A percentile compares a stretch with the other conserved stretches of the same genome.
phyloP scores from a whole-genome alignment of 2,797 vertebrate species.

The Myotis planiceps region DNA sequence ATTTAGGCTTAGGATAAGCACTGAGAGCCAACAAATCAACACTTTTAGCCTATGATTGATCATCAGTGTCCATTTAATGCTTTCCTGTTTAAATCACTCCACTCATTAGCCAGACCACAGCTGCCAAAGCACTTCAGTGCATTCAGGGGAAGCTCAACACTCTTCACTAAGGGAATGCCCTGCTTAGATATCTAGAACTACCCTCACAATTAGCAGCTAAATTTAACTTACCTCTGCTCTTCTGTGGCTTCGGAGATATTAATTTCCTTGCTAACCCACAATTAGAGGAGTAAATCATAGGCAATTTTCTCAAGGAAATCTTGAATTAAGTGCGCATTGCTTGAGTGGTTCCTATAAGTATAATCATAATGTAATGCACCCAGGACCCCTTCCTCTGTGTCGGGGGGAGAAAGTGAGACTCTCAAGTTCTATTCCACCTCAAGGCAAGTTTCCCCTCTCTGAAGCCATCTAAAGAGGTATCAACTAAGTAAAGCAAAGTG shows the following conservation, averaged over 20 bases:
- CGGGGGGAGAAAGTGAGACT: background rate
- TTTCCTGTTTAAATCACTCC: conserved; percentile 59
- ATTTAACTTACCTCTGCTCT: conserved; percentile 56
- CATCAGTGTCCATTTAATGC: conserved; percentile 39
- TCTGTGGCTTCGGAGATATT: conserved; percentile 33
- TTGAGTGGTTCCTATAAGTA: conserved; percentile 69
- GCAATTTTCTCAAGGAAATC: conserved; percentile 79
- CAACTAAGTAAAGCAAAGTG: conserved; percentile 51
- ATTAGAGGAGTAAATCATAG: conserved; percentile 76
- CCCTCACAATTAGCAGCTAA: background rate
- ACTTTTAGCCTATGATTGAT: conserved; percentile 35
- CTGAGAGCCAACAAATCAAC: conserved; percentile 12
- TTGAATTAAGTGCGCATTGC: conserved; percentile 80
- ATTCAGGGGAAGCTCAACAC: background rate
- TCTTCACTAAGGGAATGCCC: background rate
- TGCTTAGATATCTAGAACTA: conserved; percentile 21
- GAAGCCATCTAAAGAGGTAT: conserved; percentile 61
- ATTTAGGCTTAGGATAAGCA: conserved; percentile 31
- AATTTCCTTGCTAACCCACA: conserved; percentile 76
- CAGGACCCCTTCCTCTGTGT: background rate
- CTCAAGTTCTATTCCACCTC: conserved; percentile 43
- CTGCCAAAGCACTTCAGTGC: background rate
- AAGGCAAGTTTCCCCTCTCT: conserved; percentile 21
- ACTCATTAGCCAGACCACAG: conserved; percentile 65
- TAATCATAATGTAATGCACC: conserved; percentile 58